Evolutionary conservation across 1,140 invertebrate species (phyloP).

Genomic region (Drosophila baimaii): DNA sequence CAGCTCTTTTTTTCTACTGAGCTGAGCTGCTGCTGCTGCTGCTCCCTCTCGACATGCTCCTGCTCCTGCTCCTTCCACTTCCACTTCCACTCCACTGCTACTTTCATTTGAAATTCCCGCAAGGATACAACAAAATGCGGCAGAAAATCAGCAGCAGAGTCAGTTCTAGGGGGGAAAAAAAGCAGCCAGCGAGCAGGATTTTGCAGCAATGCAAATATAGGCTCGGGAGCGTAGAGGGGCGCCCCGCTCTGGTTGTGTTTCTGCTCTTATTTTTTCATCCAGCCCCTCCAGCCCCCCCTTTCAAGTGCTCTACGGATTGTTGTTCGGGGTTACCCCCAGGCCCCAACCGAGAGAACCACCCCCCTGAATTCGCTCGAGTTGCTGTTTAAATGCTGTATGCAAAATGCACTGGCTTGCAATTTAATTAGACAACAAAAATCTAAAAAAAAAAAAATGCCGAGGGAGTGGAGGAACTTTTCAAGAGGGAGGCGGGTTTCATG

Average conservation of each 20-base stretch:
- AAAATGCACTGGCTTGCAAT: constrained; percentile 59
- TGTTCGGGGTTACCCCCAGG: constrained; percentile 11
- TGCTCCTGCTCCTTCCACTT: constrained; percentile 27
- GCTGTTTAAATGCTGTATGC: constrained; percentile 68
- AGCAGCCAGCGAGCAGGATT: constrained; percentile 42
- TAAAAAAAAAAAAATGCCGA: background rate
- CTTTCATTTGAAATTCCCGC: constrained; percentile 79
- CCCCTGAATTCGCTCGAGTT: constrained; percentile 48
- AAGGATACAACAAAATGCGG: constrained; percentile 74
- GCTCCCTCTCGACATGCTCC: constrained; percentile 51
- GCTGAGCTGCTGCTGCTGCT: constrained; percentile 8
- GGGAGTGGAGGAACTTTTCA: constrained; percentile 5
- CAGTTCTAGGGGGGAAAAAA: constrained; percentile 24
- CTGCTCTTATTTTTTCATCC: constrained; percentile 32
- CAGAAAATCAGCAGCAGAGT: constrained; percentile 68
- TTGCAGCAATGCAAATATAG: constrained; percentile 72
- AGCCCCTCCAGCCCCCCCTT: constrained; percentile 4
- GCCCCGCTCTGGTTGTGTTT: constrained; percentile 1
- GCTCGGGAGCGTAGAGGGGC: constrained; percentile 12
- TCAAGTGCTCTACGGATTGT: constrained; percentile 62
- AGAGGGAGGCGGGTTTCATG: constrained; percentile 43
- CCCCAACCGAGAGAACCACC: background rate
- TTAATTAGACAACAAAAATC: constrained; percentile 78
- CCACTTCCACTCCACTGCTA: constrained; percentile 62
- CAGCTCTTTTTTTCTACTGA: constrained; percentile 15